Base-by-base conservation (phyloP, 2,797 vertebrate genomes). In the Lutjanus argentimaculatus region DNA sequence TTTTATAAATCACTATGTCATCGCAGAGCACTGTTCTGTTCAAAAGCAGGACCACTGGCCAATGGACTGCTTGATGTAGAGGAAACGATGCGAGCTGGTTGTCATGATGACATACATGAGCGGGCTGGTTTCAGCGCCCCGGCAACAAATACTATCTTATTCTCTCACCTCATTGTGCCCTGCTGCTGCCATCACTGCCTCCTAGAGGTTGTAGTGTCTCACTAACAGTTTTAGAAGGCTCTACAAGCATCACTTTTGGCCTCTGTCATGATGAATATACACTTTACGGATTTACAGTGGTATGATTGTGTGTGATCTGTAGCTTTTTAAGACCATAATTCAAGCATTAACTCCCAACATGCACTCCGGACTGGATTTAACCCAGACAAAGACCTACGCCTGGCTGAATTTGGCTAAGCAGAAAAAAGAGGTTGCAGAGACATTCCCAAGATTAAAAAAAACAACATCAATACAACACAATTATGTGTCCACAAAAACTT, bases 1-100 rank as follows among this genome's bases (percentile, higher is more conserved):
- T 91, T 93, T 94, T 93, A 95, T 94, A 92, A 95, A 95, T 95
- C 92, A 94, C 89, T 79, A 77, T 94, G 89, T 93, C 94, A 94
- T 90, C 70, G 72, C 80, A 75, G 68, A 80, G 88, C 80, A 72
- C 73, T 61, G 87, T 84, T 92, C 89, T 79, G 83, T 85, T 83
- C 84, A 85, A 82, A 84, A 87, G 85, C 83, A 90, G 85, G 87
- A 89, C 88, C 65, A 53, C 78, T 86, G 75, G 86, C 91, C 91
- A 92, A 91, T 88, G 91, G 87, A 90, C 83, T 86, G 89, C 85
- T 81, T 89, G 83, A 92, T 93, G 90, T 80, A 88, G 84, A 86
- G 89, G 88, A 93, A 94, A 93, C 69, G 62, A 93, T 85, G 73
- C 17, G 58, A 79, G 77, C 79, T 48, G 66, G 67, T 89, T 90